Percentiles rank a stretch among this genome's conserved stretches.
phyloP scores from a whole-genome alignment of 2,888 invertebrate species.

The Leptopilina drosophilae region DNA sequence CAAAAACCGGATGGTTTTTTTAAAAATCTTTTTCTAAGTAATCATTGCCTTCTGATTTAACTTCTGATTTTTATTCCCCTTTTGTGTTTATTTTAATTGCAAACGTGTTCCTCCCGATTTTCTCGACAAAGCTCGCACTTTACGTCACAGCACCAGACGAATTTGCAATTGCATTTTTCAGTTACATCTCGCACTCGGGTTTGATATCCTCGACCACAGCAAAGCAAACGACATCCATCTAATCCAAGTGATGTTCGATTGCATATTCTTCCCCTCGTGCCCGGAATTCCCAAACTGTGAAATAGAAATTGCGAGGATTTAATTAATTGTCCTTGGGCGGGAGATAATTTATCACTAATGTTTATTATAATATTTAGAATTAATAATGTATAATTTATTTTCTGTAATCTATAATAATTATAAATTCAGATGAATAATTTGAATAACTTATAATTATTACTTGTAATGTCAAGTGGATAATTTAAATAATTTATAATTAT shows the following conservation, averaged over 20 bases:
- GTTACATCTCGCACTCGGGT: conserved; percentile 89
- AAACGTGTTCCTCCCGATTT: conserved; percentile 89
- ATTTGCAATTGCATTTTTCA: conserved; percentile 92
- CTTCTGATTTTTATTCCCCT: too few species aligned
- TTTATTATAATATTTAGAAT: too few species aligned
- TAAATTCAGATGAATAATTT: too few species aligned
- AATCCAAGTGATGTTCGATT: conserved; percentile 90
- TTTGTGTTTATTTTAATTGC: conserved; percentile 81
- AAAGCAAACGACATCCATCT: conserved; percentile 91
- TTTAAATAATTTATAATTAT: too few species aligned
- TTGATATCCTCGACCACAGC: conserved; percentile 93
- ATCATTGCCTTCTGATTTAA: conserved; percentile 8
- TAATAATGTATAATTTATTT: too few species aligned
- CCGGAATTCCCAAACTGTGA: conserved; percentile 87
- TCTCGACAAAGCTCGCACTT: conserved; percentile 90
- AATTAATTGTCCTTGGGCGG: too few species aligned
- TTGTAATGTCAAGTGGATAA: too few species aligned
- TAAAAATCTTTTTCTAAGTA: conserved; percentile 6
- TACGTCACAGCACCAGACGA: conserved; percentile 95
- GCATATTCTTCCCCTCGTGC: conserved; percentile 89
- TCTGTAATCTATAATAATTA: too few species aligned
- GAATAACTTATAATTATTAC: too few species aligned
- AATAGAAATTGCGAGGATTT: neutral
- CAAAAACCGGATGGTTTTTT: neutral
- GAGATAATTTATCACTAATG: too few species aligned